A percentile compares a stretch with the other conserved stretches of the same genome.
phyloP scores from a whole-genome alignment of 2,888 invertebrate genomes.

The Nebria brevicollis region DNA sequence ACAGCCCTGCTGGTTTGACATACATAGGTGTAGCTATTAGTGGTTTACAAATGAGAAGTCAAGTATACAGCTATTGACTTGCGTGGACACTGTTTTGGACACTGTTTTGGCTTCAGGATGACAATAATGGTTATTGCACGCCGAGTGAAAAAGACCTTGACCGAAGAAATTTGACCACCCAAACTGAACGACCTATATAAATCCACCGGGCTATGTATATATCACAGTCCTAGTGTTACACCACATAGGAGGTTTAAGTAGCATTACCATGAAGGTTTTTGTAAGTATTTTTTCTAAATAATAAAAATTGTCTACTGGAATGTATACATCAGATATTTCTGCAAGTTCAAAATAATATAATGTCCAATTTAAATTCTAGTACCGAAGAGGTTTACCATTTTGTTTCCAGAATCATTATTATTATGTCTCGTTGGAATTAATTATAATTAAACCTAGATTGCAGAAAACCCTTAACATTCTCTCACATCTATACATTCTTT shows the following conservation, averaged over 20 bases:
- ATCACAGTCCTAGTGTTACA: constrained; percentile 43
- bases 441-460: not conserved
- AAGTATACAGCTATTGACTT: constrained; percentile 32
- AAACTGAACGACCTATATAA: constrained; percentile 44
- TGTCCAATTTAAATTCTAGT: not conserved
- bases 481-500: too few species aligned
- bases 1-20: not conserved
- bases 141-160: constrained; percentile 46
- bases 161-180: constrained; percentile 38
- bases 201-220: constrained; percentile 25
- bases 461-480: too few species aligned
- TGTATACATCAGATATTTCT: not conserved
- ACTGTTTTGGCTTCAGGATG: constrained; percentile 38
- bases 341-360: not conserved
- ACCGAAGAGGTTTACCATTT: too few species aligned
- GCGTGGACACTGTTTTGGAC: constrained; percentile 25
- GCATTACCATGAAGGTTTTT: constrained; percentile 52
- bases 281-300: constrained; percentile 50
- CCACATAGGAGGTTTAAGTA: constrained; percentile 37
- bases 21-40: constrained; percentile 26
- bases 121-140: constrained; percentile 27
- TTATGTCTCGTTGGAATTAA: not conserved
- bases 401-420: not conserved
- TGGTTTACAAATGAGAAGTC: constrained; percentile 41
- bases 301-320: not conserved